Evolutionary conservation across 2,888 invertebrate species (phyloP), one percentile per base, ranked within the genome.

Genomic region (Macrosiphum euphorbiae): DNA sequence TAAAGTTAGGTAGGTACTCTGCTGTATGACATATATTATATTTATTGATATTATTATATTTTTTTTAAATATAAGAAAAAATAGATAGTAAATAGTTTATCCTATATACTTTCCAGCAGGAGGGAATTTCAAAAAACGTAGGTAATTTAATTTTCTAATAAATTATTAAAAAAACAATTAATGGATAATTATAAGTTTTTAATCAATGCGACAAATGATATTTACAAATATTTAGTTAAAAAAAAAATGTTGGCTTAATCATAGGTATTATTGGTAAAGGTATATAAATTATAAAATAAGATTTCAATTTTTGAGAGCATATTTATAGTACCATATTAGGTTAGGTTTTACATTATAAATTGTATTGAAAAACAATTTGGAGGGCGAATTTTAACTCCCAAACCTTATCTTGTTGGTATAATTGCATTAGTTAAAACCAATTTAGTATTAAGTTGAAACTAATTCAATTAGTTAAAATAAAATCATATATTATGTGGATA

Each of bases 381-480:
- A 78, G 78, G 20, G 78, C 20, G 35, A 78, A 35, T 35, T 20
- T 78, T 78, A 20, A 67, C 11, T 4, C 3, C 61, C 61, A 61
- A 61, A 61, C 61, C 28, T 11, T 28, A 67, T 67, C 35, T 35
- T 35, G 67, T 78, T 78, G 7, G 16, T 35, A 20, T 78, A 78
- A 78, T 78, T 86, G 28, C 5, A 86, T 86, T 86, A 44, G 41
- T 86, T 86, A 44, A 44, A 44, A 44, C 28, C 28, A 44, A 47
- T 47, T 47, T 86, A 86, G 86, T 28, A 44, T 86, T 47, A 20
- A 78, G 78, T 78, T 78, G 78, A 20, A 78, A 78, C 78, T 78
- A 78, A 78, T 78, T 20, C 78, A 35, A 78, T 88, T 88, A 88
- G 88, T 52, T 26, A 24, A 52, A 35, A 52, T 88, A 88, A 88